phyloP scores from a whole-genome alignment of 2,888 invertebrate species.

The Adelphocoris suturalis region DNA sequence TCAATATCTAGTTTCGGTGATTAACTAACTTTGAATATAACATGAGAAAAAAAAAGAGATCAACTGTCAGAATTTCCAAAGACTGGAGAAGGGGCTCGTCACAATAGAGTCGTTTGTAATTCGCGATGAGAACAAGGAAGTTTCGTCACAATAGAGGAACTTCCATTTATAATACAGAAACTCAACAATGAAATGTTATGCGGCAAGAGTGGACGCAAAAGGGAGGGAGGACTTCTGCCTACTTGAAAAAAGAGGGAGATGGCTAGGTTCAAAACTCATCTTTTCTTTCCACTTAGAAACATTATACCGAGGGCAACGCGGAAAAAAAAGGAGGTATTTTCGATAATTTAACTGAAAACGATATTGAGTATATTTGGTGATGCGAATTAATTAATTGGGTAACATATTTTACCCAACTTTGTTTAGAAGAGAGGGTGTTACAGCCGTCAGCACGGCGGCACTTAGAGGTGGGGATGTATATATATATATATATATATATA shows the following conservation, averaged over 20 bases:
- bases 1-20: too few relatives aligned
- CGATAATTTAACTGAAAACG: too few relatives aligned
- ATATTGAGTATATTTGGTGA: too few relatives aligned
- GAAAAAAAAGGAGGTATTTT: background rate
- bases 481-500: too few relatives aligned
- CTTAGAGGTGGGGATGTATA: too few relatives aligned
- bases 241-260: background rate
- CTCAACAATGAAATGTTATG: background rate
- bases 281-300: background rate
- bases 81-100: background rate
- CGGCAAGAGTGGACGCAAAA: background rate
- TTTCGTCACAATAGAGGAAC: constrained; percentile 51
- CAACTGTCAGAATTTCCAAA: background rate
- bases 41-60: background rate
- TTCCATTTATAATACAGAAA: constrained; percentile 59
- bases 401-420: too few relatives aligned
- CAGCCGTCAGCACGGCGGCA: too few relatives aligned
- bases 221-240: background rate
- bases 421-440: too few relatives aligned
- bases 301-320: background rate
- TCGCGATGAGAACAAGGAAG: constrained; percentile 28
- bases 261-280: background rate
- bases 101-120: constrained; percentile 32
- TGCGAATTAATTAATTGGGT: too few relatives aligned
- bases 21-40: background rate